Evolutionary conservation across 2,888 invertebrate species (phyloP).

Genomic region (Chelonus formosanus): DNA sequence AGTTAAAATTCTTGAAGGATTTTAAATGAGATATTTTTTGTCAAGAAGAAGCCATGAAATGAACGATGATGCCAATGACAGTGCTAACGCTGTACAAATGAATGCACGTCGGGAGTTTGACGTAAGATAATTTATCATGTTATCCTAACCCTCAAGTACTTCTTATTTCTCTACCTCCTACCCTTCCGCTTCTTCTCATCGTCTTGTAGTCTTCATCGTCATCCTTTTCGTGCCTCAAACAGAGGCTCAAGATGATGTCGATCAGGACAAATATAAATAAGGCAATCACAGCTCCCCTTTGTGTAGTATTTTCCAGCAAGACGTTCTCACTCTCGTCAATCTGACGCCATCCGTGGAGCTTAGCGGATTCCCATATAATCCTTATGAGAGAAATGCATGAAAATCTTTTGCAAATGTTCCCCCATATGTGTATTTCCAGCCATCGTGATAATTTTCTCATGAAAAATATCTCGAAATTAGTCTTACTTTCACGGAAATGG

Average conservation of each 20-base stretch:
- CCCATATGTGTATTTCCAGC: conserved; percentile 38
- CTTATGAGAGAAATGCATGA: conserved; percentile 55
- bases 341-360: conserved; percentile 50
- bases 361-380: conserved; percentile 60
- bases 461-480: conserved; percentile 57
- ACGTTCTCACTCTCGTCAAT: not conserved
- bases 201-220: conserved; percentile 10
- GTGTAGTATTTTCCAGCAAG: conserved; percentile 32
- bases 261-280: conserved; percentile 59
- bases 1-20: not conserved
- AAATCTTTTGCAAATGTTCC: conserved; percentile 35
- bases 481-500: conserved; percentile 39
- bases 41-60: conserved; percentile 47
- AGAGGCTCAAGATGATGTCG: conserved; percentile 35
- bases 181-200: conserved; percentile 28
- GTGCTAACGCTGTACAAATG: conserved; percentile 63
- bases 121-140: conserved; percentile 62
- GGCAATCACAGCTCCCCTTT: conserved; percentile 48
- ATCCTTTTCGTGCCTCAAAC: conserved; percentile 25
- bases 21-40: conserved; percentile 32
- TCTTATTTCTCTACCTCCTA: conserved; percentile 32
- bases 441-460: conserved; percentile 51
- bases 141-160: conserved; percentile 43
- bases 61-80: conserved; percentile 63
- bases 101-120: conserved; percentile 62